phyloP scores from a whole-genome alignment of 2,888 invertebrate species.

The Lobophora halterata region DNA sequence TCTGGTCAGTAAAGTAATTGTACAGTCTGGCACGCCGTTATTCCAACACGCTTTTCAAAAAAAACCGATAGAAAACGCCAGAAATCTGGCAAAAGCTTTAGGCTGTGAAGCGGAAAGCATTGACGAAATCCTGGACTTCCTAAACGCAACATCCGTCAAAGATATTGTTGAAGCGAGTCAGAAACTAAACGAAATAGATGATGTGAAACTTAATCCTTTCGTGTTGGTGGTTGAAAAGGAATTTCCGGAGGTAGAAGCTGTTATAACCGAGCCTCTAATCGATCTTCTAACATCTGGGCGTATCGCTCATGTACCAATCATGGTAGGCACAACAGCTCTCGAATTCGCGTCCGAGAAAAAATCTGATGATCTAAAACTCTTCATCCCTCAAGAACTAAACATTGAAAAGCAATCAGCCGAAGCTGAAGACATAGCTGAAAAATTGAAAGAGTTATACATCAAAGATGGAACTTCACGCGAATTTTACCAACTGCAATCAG shows the following conservation, averaged over 20 bases:
- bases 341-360: conserved; percentile 48
- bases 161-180: conserved; percentile 57
- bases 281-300: conserved; percentile 63
- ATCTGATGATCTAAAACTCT: conserved; percentile 53
- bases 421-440: conserved; percentile 48
- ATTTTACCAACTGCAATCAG: conserved; percentile 58
- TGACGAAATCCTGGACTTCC: conserved; percentile 62
- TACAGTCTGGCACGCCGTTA: conserved; percentile 63
- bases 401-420: conserved; percentile 54
- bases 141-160: conserved; percentile 55
- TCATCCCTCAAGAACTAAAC: conserved; percentile 57
- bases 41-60: conserved; percentile 48
- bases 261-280: conserved; percentile 57
- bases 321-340: conserved; percentile 59
- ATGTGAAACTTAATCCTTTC: conserved; percentile 36
- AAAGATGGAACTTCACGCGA: conserved; percentile 54
- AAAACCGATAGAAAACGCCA: conserved; percentile 58
- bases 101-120: conserved; percentile 59
- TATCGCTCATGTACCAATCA: conserved; percentile 57
- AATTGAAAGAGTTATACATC: conserved; percentile 58
- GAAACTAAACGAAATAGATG: conserved; percentile 34
- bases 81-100: conserved; percentile 46
- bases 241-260: conserved; percentile 59
- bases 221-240: conserved; percentile 62
- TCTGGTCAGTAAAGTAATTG: conserved; percentile 59